Evolutionary conservation across 2,888 invertebrate genomes (phyloP), one percentile per base, ranked within the genome.

Genomic region (Dorcus hopei): DNA sequence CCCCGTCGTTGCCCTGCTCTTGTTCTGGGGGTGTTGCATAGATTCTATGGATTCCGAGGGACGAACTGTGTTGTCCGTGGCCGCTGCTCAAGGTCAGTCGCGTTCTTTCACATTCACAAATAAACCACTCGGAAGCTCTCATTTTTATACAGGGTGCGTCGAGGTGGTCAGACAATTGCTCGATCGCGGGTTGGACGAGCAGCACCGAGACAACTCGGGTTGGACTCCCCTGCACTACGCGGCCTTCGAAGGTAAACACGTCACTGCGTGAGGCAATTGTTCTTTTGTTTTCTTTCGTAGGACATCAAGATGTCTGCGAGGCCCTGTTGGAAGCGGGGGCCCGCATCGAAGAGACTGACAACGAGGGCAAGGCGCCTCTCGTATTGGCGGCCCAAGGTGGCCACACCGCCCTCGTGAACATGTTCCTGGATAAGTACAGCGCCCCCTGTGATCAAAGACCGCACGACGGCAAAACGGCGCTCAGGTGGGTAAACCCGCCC

Each of bases 201-300:
- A 91, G 61, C 93, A 93, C 72, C 81, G 92, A 16, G 97, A 97
- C 75, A 95, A 96, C 79, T 92, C 93, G 0, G 97, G 97, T 0
- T 97, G 97, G 97, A 97, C 97, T 0, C 96, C 98, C 0, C 77
- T 98, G 54, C 97, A 97, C 75, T 97, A 97, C 75, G 91, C 97
- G 0, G 93, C 97, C 9, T 97, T 96, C 75, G 95, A 97, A 82
- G 91, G 88, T 79, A 71, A 16, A 9, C 42, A 5, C n/a, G 3
- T 40, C 11, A 3, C 19, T 3, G 26, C 6, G 26, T 33, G 6
- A 38, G 5, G 50, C 19, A 19, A 19, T 48, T 14, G 11, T n/a
- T 19, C 38, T 38, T 51, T 45, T 26, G 16, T 55, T 55, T 23
- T 9, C 16, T 14, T 14, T 9, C 55, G 1, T 66, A 84, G 91